Base-by-base conservation (phyloP, 2,888 invertebrate species). In the Cyaniris semiargus region DNA sequence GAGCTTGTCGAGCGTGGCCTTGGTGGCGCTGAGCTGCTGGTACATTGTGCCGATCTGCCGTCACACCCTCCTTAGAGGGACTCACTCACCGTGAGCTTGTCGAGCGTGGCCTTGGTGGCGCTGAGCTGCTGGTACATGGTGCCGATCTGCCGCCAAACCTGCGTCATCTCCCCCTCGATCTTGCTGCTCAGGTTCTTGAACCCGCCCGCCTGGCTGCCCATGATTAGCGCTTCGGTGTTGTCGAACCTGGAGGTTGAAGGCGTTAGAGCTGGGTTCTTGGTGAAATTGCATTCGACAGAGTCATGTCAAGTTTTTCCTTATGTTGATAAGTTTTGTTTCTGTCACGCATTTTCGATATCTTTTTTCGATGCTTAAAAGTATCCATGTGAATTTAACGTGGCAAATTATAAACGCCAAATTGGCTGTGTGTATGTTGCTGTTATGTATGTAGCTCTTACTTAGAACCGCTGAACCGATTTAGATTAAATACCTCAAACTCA, bases 91-190 rank as follows among this genome's bases (percentile, higher is more conserved):
- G 93, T 93, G 60, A 98, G 95, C 81, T 96, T 95, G 79, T 96
- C 96, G n/a, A 98, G 89, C 3, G 96, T 95, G 66, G 95, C 95
- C 74, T 96, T 96, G 85, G 96, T 97, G 79, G 96, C 95, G 48
- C 95, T 96, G 85, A 98, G 96, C 86, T 98, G 97, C 83, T 96
- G 96, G 87, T 97, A 96, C 97, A 98, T 97, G 78, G 97, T 96
- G 80, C 97, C 97, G 82, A 98, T 98, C 88, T 98, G 98, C 31
- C 97, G 94, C 98, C 98, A 98, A 21, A 98, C 97, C 87, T 97
- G 97, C 81, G 96, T 96, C 87, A 98, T 96, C 86, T 97, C 97
- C 18, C 95, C 94, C 83, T 97, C 97, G 85, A 98, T 96, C 85
- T 96, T 96, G 0, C 95, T 90, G 76, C 96, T 97, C 76, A 98